Evolutionary conservation across 2,888 invertebrate species (phyloP).

Genomic region (Mayetiola destructor): DNA sequence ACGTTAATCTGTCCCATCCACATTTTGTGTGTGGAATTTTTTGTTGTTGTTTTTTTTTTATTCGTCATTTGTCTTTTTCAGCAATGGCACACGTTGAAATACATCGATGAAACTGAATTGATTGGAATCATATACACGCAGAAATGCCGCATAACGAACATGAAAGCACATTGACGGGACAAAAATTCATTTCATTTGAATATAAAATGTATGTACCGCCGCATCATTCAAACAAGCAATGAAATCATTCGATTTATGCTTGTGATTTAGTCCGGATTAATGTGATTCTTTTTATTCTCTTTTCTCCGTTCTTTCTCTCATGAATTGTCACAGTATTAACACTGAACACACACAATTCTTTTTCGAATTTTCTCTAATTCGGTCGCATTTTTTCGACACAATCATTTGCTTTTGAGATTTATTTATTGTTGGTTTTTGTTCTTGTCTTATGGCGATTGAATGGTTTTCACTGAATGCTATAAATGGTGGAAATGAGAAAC

Average conservation of each 20-base stretch:
- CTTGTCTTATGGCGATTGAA: too few species aligned
- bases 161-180: background rate
- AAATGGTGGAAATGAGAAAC: too few species aligned
- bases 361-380: background rate
- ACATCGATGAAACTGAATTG: too few species aligned
- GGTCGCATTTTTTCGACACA: background rate
- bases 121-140: too few species aligned
- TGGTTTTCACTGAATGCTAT: too few species aligned
- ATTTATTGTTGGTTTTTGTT: too few species aligned
- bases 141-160: background rate
- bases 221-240: slow-evolving; percentile 6
- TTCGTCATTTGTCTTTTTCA: too few species aligned
- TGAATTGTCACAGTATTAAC: background rate
- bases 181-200: slow-evolving; percentile 7
- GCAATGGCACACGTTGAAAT: too few species aligned
- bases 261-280: slow-evolving; percentile 8
- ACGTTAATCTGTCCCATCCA: too few species aligned
- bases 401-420: background rate
- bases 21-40: too few species aligned
- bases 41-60: too few species aligned
- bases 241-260: slow-evolving; percentile 7
- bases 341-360: background rate
- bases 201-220: background rate
- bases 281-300: slow-evolving; percentile 5
- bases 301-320: too few species aligned